phyloP scores from a whole-genome alignment of 2,797 vertebrate species.

The Kryptopterus vitreolus region DNA sequence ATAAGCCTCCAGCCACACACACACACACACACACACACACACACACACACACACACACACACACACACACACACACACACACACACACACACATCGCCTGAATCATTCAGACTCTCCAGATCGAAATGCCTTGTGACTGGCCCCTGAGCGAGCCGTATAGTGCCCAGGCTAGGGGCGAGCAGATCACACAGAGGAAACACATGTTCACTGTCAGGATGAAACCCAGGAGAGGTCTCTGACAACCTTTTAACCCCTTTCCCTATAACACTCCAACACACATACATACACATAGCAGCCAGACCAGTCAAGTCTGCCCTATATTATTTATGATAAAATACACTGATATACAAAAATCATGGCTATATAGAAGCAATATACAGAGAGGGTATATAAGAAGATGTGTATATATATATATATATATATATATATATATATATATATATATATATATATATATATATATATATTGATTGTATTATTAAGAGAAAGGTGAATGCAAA shows the following conservation, averaged over 20 bases:
- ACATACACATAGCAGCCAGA: conserved; percentile 36
- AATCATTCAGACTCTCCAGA: conserved; percentile 82
- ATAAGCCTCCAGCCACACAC: conserved; percentile 18
- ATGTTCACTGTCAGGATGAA: conserved; percentile 88
- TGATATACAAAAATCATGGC: conserved; percentile 60
- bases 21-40: not conserved
- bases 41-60: not conserved
- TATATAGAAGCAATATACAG: not conserved
- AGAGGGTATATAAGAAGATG: too few species aligned
- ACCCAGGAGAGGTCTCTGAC: conserved; percentile 79
- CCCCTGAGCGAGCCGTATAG: conserved; percentile 70
- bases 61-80: not conserved
- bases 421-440: too few species aligned
- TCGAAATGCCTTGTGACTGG: conserved; percentile 86
- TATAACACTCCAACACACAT: conserved; percentile 30
- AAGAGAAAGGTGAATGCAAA: not conserved
- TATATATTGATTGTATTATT: not conserved
- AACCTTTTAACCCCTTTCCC: conserved; percentile 81
- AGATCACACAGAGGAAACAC: conserved; percentile 91
- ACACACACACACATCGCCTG: conserved; percentile 69
- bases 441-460: not conserved
- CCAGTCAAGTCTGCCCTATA: conserved; percentile 60
- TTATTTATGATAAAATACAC: conserved; percentile 67
- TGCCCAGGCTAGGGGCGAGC: conserved; percentile 82
- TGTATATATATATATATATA: not conserved